A percentile compares a stretch with the other conserved stretches of the same genome.
These are phyloP conservation scores for Carlito syrichta DNA, from an alignment of 2,113 vertebrate genomes.

Conservation along the genomic window DNA sequence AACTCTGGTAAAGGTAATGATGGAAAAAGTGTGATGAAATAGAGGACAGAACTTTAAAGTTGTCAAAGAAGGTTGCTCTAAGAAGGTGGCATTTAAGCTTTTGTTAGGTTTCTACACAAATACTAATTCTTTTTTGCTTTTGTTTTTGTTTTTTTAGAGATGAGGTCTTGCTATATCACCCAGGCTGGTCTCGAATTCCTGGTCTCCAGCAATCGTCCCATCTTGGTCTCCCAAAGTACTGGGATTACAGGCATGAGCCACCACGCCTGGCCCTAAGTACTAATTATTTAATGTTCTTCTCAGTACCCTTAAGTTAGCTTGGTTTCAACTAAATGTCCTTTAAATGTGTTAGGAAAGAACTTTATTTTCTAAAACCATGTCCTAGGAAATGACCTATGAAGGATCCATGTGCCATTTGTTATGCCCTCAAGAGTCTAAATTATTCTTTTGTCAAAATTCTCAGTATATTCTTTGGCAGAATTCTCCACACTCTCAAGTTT, in stretches of 20 bases:
- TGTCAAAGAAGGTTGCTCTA: not conserved
- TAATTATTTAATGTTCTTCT: constrained; percentile 9
- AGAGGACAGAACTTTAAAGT: constrained; percentile 1
- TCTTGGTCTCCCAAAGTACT: no score
- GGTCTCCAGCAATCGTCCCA: no score
- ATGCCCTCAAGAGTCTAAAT: not conserved
- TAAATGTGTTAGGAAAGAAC: constrained; percentile 20
- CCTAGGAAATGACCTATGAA: constrained; percentile 15
- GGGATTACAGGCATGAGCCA: no score
- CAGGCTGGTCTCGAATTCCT: no score
- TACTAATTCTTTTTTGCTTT: not conserved
- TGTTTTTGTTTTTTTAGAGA: no score
- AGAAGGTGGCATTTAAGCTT: not conserved
- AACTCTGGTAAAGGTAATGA: constrained; percentile 31
- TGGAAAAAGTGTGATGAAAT: constrained; percentile 15
- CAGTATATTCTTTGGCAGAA: constrained; percentile 38
- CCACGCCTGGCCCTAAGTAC: no score
- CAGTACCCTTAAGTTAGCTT: not conserved
- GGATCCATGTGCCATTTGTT: not conserved
- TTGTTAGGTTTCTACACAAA: constrained; percentile 29
- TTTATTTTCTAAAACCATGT: constrained; percentile 29
- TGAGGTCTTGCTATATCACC: no score
- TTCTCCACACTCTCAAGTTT: constrained; percentile 1
- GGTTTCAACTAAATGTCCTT: not conserved
- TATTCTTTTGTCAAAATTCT: constrained; percentile 39